These are phyloP conservation scores for Apostichopus japonicus DNA, from an alignment of 35 echinoderm and acorn worm species.

Conservation along the genomic window DNA sequence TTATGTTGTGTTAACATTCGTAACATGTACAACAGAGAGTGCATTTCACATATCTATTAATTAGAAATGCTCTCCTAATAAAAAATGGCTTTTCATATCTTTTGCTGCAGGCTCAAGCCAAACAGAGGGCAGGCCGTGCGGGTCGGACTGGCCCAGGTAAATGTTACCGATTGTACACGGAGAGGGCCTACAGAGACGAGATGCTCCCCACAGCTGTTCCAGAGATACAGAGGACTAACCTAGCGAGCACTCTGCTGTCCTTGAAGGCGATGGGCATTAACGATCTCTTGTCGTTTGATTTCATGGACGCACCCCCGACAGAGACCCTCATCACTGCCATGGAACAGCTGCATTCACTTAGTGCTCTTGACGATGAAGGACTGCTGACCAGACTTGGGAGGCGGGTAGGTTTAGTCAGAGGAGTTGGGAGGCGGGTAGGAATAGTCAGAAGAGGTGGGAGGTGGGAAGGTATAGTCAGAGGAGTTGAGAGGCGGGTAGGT, in stretches of 20 bases:
- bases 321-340: slow-evolving; percentile 98
- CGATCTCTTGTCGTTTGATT: slow-evolving; percentile 94
- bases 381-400: slow-evolving; percentile 91
- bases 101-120: slow-evolving; percentile 83
- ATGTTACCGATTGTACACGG: slow-evolving; percentile 94
- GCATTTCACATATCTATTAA: too few species aligned
- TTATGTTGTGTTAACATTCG: too few species aligned
- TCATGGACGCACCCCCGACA: slow-evolving; percentile 97
- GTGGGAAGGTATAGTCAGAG: too few species aligned
- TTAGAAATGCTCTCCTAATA: neutral
- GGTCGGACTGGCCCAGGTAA: slow-evolving; percentile 91
- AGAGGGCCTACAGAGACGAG: slow-evolving; percentile 98
- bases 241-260: slow-evolving; percentile 86
- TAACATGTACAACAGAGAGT: too few species aligned
- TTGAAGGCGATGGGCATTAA: slow-evolving; percentile 99
- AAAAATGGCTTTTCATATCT: neutral
- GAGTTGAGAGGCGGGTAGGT: neutral
- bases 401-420: slow-evolving; percentile 67
- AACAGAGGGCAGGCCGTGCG: slow-evolving; percentile 89
- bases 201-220: slow-evolving; percentile 97
- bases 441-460: too few species aligned
- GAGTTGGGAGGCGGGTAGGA: too few species aligned
- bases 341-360: slow-evolving; percentile 98
- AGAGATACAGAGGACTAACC: slow-evolving; percentile 97
- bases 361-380: slow-evolving; percentile 97